Percentiles rank a stretch among this genome's conserved stretches.
Evolutionary conservation across 2,888 invertebrate species (phyloP).

Genomic region (Mactromeris polynyma): DNA sequence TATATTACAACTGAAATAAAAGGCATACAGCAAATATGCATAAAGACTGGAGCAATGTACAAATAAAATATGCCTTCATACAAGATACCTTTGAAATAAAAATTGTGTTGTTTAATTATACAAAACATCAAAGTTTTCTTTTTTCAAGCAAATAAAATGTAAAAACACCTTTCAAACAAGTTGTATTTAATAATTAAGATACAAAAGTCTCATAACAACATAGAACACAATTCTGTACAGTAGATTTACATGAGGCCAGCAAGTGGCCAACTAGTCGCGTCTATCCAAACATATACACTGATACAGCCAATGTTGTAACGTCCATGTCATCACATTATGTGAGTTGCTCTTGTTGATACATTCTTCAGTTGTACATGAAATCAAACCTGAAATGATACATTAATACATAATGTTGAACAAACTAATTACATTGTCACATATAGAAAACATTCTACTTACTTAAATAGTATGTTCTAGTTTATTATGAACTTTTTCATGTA

Average conservation of each 20-base stretch:
- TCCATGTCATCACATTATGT: not conserved
- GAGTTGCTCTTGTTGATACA: not conserved
- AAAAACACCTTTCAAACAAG: not conserved
- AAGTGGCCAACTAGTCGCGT: not conserved
- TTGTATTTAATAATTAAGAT: not conserved
- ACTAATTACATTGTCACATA: too few species aligned
- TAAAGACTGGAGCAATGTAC: too few species aligned
- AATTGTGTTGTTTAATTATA: too few species aligned
- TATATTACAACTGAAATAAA: too few species aligned
- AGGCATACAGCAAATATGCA: too few species aligned
- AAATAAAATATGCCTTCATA: too few species aligned
- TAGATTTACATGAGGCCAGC: not conserved
- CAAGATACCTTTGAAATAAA: too few species aligned
- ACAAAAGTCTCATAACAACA: not conserved
- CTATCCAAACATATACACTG: not conserved
- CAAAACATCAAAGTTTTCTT: not conserved
- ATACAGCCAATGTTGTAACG: not conserved
- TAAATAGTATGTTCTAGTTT: too few species aligned
- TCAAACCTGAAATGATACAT: slow-evolving; percentile 35
- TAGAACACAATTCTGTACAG: not conserved
- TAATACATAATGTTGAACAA: too few species aligned
- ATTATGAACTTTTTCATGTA: too few species aligned
- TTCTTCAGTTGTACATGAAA: slow-evolving; percentile 34
- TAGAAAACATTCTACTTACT: too few species aligned
- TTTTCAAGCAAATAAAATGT: not conserved